phyloP scores from a whole-genome alignment of 1,140 invertebrate genomes.

The Pararge aegeria region DNA sequence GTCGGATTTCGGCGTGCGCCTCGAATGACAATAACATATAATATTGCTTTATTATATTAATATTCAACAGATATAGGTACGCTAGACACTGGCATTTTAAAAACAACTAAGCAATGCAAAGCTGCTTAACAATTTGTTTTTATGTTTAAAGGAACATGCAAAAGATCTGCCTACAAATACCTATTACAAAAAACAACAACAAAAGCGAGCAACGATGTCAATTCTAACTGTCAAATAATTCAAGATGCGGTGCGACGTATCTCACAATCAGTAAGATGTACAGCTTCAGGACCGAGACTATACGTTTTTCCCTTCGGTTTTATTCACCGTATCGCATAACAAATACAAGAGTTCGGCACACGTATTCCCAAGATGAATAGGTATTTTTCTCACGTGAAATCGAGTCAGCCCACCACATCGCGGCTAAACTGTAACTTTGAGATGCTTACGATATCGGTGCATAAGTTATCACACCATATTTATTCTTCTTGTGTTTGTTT shows the following conservation, averaged over 20 bases:
- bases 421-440: slow-evolving; percentile 44
- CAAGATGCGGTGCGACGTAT: slow-evolving; percentile 65
- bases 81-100: too few relatives aligned
- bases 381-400: slow-evolving; percentile 64
- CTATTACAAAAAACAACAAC: slow-evolving; percentile 55
- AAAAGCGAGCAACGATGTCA: slow-evolving; percentile 57
- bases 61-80: too few relatives aligned
- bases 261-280: slow-evolving; percentile 75
- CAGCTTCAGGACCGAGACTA: slow-evolving; percentile 52
- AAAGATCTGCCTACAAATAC: too few relatives aligned
- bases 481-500: too few relatives aligned
- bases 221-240: slow-evolving; percentile 75
- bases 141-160: too few relatives aligned
- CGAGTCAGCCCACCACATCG: slow-evolving; percentile 35
- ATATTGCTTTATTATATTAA: too few relatives aligned
- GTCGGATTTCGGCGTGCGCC: neutral
- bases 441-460: slow-evolving; percentile 28
- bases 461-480: neutral
- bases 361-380: slow-evolving; percentile 72
- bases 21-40: neutral
- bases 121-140: too few relatives aligned
- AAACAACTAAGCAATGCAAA: too few relatives aligned
- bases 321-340: slow-evolving; percentile 67
- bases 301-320: slow-evolving; percentile 67
- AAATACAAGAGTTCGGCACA: slow-evolving; percentile 71